Conservation (phyloP, 2,797 vertebrate genomes). For the Prunella strophiata region DNA sequence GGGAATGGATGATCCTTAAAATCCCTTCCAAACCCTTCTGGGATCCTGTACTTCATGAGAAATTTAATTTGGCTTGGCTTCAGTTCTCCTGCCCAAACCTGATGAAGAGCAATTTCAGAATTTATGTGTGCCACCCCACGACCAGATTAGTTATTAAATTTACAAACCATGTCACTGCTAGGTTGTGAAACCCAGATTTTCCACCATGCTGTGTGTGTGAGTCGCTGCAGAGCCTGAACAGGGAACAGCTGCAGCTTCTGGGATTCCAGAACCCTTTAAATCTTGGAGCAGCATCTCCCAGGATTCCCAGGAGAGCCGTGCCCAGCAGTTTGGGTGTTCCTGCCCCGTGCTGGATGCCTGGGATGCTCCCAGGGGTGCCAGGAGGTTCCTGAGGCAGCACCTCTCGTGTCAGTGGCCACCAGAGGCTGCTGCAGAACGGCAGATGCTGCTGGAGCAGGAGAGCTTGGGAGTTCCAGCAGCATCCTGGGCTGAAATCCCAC, state of each 20-base stretch:
- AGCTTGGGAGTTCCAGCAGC: neutral
- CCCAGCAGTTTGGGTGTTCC: neutral
- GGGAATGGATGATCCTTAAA: rapidly evolving
- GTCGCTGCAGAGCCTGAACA: neutral
- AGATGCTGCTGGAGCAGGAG: neutral
- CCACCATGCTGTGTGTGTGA: neutral
- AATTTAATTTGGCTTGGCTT: neutral
- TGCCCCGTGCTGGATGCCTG: neutral
- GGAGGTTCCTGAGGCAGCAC: neutral
- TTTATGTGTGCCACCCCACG: neutral
- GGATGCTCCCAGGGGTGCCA: neutral
- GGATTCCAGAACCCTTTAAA: neutral
- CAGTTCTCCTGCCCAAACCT: neutral
- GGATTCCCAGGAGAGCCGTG: neutral
- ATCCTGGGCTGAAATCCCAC: neutral
- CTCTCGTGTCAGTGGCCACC: neutral
- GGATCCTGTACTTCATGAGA: rapidly evolving
- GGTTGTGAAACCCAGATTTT: neutral
- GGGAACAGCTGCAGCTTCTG: neutral
- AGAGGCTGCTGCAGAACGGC: slow-evolving; percentile 60
- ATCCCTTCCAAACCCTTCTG: neutral
- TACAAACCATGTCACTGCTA: rapidly evolving
- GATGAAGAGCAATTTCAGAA: neutral
- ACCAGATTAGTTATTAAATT: neutral
- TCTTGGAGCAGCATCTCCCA: neutral